phyloP scores from a whole-genome alignment of 1,140 invertebrate species.

The Armadillidium nasatum region DNA sequence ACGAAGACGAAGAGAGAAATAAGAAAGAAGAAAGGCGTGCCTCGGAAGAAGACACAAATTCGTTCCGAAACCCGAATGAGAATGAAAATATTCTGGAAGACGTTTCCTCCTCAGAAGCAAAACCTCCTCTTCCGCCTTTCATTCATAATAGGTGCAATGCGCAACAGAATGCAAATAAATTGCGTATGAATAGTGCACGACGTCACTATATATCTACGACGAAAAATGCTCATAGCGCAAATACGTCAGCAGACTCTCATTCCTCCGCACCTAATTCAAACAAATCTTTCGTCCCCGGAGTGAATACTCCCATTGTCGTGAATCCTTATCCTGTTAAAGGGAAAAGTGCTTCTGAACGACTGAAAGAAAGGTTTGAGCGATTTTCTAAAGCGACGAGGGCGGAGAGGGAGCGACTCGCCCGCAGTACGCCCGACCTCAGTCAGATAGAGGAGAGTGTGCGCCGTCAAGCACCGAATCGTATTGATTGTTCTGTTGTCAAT shows the following conservation, averaged over 20 bases:
- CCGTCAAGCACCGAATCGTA: slow-evolving; percentile 25
- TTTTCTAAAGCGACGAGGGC: slow-evolving; percentile 43
- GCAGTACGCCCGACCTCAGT: slow-evolving; percentile 45
- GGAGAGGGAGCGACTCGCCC: slow-evolving; percentile 45
- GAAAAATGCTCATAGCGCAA: too few relatives aligned
- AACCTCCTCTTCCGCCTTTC: not conserved
- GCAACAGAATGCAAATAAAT: not conserved
- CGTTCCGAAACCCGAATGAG: too few relatives aligned
- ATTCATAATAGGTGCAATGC: not conserved
- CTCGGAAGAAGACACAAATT: too few relatives aligned
- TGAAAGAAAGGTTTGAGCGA: slow-evolving; percentile 44
- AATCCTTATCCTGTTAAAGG: not conserved
- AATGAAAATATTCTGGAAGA: too few relatives aligned
- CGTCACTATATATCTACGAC: not conserved
- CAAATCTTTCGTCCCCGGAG: not conserved
- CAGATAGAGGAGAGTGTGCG: slow-evolving; percentile 41
- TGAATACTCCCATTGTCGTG: too few relatives aligned
- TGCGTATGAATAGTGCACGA: not conserved
- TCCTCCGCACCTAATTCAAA: too few relatives aligned
- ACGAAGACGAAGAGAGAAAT: too few relatives aligned
- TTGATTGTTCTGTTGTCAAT: slow-evolving; percentile 32
- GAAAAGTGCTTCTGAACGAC: slow-evolving; percentile 18
- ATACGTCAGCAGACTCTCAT: too few relatives aligned
- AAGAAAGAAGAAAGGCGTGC: too few relatives aligned
- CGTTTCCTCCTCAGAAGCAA: not conserved